A percentile compares a stretch with the other conserved stretches of the same genome.
Evolutionary conservation across 2,888 invertebrate genomes (phyloP).

Genomic region (Augiades crinisus): DNA sequence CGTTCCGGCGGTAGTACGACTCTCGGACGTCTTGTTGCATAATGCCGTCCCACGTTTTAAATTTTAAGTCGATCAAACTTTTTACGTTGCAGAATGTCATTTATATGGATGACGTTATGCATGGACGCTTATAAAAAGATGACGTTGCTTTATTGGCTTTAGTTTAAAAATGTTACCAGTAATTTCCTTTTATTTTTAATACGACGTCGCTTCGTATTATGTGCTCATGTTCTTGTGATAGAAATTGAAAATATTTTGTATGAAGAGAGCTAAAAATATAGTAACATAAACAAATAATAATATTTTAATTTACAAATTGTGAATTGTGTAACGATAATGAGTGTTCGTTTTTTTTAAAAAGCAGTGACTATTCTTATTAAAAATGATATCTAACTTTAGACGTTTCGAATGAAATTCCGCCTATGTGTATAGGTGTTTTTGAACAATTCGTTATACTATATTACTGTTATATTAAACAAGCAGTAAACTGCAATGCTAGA

Average conservation of each 20-base stretch:
- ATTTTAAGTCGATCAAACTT: constrained; percentile 25
- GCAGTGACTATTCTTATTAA: too few relatives aligned
- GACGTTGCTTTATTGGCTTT: constrained; percentile 16
- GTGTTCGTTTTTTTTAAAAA: too few relatives aligned
- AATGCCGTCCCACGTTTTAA: constrained; percentile 22
- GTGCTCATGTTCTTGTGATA: constrained; percentile 5
- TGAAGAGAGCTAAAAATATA: too few relatives aligned
- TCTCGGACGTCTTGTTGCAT: constrained; percentile 25
- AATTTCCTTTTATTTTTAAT: constrained; percentile 7
- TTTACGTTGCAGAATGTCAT: constrained; percentile 16
- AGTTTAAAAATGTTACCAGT: constrained; percentile 3
- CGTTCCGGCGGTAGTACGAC: constrained; percentile 14
- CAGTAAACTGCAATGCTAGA: too few relatives aligned
- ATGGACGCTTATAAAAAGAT: constrained; percentile 25
- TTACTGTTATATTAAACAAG: too few relatives aligned
- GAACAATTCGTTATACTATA: too few relatives aligned
- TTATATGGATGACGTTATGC: constrained; percentile 24
- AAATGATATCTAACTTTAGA: too few relatives aligned
- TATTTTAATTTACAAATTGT: too few relatives aligned
- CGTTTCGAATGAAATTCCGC: too few relatives aligned
- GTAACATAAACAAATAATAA: too few relatives aligned
- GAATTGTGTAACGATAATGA: too few relatives aligned
- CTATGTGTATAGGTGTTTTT: too few relatives aligned
- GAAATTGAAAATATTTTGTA: neutral
- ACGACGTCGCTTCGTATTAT: constrained; percentile 5